Base-by-base conservation (phyloP, 1,140 invertebrate genomes). In the Pogonognathellus flavescens region DNA sequence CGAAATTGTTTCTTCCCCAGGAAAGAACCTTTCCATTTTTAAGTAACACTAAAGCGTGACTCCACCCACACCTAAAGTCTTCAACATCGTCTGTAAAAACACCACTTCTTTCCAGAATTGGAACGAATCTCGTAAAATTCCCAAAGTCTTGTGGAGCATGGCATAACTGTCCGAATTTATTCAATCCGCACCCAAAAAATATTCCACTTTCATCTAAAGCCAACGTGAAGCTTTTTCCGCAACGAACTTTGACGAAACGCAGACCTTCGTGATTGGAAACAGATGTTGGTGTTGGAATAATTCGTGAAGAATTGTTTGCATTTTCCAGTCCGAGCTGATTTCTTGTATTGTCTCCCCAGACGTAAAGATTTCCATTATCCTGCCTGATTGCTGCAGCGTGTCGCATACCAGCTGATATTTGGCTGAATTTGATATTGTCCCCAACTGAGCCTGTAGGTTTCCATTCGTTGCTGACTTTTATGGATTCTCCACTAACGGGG, bases 1-100 rank as follows among this genome's bases (percentile, higher is more conserved):
- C 59, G 22, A 88, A 85, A 85, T 88, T 87, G 57, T 89, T 89
- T 9, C 88, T 49, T 14, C 88, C 88, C 87, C 87, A 89, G 0
- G 86, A 86, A 4, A 89, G 13, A 0, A 88, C 55, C 72, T 66
- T 80, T 10, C 87, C 87, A 72, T 85, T 82, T 22, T 83, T 83
- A n/a, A 89, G 53, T 11, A 89, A 57, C 57, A 83, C 84, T 5
- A 89, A 4, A 11, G 83, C 83, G 66, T 89, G 88, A 62, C 20
- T 84, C 88, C 88, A 89, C 0, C 87, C 88, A 87, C 87, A 88
- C 50, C 84, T 14, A 25, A 88, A 83, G 31, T 88, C 85, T 52
- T 66, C 59, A 9, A 87, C 80, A 31, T 84, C 84, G 16, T 49
- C 80, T 10, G 41, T 53, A 16, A 60, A 50, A 16, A 60, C 25